Evolutionary conservation across 1,140 invertebrate species (phyloP), one percentile per base, ranked within the genome.

Genomic region (Drosophila ananassae): DNA sequence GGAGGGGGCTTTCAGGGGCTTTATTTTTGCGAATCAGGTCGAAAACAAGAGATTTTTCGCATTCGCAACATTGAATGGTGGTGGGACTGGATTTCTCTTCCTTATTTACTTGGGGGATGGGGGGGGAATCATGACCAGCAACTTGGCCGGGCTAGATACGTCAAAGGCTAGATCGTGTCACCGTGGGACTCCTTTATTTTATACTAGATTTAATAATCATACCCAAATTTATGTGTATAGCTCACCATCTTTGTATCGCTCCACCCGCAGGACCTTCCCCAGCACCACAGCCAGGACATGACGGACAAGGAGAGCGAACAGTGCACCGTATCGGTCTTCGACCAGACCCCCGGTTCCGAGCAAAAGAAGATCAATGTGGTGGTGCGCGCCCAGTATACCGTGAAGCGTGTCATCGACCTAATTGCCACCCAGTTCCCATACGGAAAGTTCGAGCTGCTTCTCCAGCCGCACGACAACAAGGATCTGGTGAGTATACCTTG

Each of bases 271-370:
- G 58, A 44, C 52, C 37, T 51, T 62, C 37, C 7, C 3, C 68
- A 85, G 54, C 73, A 64, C 61, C 58, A 22, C 41, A 59, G 47
- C 21, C 44, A 47, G 39, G 47, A 67, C 3, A 85, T 79, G 79
- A 63, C 81, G 46, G 92, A 73, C 50, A 83, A 77, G 30, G 78
- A 82, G 53, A 66, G 71, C 55, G 92, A 93, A 50, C 80, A 93
- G 71, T 95, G 94, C 82, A 93, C 93, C 55, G 83, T 95, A 32
- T 92, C 93, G 58, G 83, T 95, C 46, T 92, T 92, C 32, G 94
- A 94, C 80, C 92, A 94, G 84, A 93, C 93, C 28, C 92, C 72
- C 81, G 90, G 62, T 67, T 90, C 69, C 63, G 89, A 74, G 82
- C 91, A 84, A 52, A 92, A 87, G 59, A 93, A 92, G 82, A 92